Evolutionary conservation across 2,797 vertebrate genomes (phyloP).

Genomic region (Stomatorhinus walkeri): DNA sequence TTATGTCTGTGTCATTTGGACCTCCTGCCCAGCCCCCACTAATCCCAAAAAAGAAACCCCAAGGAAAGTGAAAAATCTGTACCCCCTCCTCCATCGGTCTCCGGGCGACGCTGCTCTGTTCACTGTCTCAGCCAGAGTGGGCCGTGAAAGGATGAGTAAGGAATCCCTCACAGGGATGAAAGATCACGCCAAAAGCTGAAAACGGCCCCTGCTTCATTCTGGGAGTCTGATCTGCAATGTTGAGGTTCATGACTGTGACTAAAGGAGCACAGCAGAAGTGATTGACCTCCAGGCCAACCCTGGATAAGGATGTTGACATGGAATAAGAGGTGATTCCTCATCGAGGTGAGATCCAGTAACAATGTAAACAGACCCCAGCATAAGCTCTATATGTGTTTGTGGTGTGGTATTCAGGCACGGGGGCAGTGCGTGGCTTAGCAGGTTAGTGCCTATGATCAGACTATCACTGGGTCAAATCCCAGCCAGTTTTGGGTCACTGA

Average conservation of each 20-base stretch:
- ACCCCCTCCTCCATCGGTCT: background rate
- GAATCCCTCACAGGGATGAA: background rate
- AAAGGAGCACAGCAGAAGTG: slow-evolving; percentile 15
- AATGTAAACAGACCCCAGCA: background rate
- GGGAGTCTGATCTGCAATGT: background rate
- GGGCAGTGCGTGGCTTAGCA: background rate
- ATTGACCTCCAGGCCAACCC: background rate
- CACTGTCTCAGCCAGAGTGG: background rate
- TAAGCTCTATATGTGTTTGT: background rate
- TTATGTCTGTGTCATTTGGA: background rate
- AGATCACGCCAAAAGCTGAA: background rate
- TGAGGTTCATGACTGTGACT: slow-evolving; percentile 18
- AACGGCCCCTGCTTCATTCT: background rate
- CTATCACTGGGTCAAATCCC: background rate
- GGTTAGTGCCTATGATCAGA: background rate
- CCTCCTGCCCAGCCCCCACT: background rate
- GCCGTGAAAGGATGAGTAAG: background rate
- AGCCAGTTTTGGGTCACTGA: background rate
- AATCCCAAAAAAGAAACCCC: background rate
- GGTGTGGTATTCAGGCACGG: background rate
- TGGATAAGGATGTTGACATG: background rate
- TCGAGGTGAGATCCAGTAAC: background rate
- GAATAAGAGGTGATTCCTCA: background rate
- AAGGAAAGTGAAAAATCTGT: background rate
- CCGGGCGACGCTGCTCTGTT: background rate